Percentiles rank a stretch among this genome's conserved stretches.
Conservation (phyloP, 2,888 invertebrate genomes). For the Bruchidius siliquastri region DNA sequence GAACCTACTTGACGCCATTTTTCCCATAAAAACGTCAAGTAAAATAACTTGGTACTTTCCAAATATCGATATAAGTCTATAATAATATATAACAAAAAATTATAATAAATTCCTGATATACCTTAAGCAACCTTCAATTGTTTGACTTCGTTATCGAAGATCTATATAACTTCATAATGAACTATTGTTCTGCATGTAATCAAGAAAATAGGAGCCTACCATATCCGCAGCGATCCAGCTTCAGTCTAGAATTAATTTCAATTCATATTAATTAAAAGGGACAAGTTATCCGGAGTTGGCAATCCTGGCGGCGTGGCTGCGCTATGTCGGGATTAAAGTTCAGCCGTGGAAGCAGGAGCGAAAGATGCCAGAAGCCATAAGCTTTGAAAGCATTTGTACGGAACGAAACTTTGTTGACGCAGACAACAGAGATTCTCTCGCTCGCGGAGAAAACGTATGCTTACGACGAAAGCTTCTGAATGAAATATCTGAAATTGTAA, state of each 20-base stretch:
- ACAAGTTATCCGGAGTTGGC: slow-evolving; percentile 25
- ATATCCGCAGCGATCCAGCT: background rate
- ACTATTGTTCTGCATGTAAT: background rate
- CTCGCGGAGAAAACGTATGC: background rate
- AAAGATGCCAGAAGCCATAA: slow-evolving; percentile 13
- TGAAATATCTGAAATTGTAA: background rate
- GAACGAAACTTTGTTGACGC: slow-evolving; percentile 6
- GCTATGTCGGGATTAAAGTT: slow-evolving; percentile 29
- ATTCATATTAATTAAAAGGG: slow-evolving; percentile 27
- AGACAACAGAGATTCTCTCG: background rate
- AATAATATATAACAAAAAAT: no score
- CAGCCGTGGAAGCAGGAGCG: slow-evolving; percentile 10
- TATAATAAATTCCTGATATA: no score
- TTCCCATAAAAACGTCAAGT: no score
- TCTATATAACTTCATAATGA: background rate
- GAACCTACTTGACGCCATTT: no score
- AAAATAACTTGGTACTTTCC: no score
- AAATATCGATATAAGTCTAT: no score
- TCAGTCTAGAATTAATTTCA: slow-evolving; percentile 12
- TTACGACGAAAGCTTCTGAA: background rate
- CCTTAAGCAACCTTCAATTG: no score
- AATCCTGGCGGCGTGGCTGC: slow-evolving; percentile 18
- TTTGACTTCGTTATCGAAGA: no score
- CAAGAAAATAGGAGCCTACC: background rate
- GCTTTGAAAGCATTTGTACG: slow-evolving; percentile 20